phyloP scores from a whole-genome alignment of 2,888 invertebrate genomes.

The Ctenicera cuprea region DNA sequence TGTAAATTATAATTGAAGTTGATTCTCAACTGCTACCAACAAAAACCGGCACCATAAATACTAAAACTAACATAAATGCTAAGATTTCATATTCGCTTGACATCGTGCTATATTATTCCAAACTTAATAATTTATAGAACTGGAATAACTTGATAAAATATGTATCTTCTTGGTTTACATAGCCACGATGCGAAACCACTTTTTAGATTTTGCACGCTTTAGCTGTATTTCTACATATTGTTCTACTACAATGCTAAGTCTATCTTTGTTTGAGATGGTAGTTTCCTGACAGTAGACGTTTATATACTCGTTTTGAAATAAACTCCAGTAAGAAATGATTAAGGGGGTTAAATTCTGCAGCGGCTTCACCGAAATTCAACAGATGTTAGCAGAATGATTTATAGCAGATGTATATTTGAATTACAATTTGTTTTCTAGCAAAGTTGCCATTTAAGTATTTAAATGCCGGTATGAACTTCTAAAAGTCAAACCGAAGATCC shows the following conservation, averaged over 20 bases:
- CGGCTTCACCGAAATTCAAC: slow-evolving; percentile 65
- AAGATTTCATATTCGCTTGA: slow-evolving; percentile 42
- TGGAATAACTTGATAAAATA: slow-evolving; percentile 60
- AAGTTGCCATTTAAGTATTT: slow-evolving; percentile 33
- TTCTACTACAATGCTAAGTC: slow-evolving; percentile 35
- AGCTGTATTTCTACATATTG: slow-evolving; percentile 25
- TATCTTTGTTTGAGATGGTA: slow-evolving; percentile 38
- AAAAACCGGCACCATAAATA: slow-evolving; percentile 42
- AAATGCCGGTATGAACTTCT: background rate
- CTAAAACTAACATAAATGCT: slow-evolving; percentile 34
- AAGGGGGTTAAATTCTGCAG: slow-evolving; percentile 64
- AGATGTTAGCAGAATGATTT: slow-evolving; percentile 66
- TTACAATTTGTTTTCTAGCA: slow-evolving; percentile 60
- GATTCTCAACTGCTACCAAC: background rate
- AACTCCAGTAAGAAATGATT: slow-evolving; percentile 62
- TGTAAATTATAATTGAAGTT: background rate
- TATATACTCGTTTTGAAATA: slow-evolving; percentile 58
- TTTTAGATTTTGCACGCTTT: slow-evolving; percentile 56
- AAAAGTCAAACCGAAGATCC: background rate
- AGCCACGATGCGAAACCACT: slow-evolving; percentile 50
- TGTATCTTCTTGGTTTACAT: slow-evolving; percentile 58
- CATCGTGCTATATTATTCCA: slow-evolving; percentile 55
- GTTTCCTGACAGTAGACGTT: slow-evolving; percentile 52
- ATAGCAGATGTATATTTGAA: slow-evolving; percentile 61
- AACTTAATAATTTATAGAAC: slow-evolving; percentile 60